Percentiles rank a stretch among this genome's conserved stretches.
Evolutionary conservation across 2,797 vertebrate species (phyloP).

Genomic region (Nyctalus aviator): DNA sequence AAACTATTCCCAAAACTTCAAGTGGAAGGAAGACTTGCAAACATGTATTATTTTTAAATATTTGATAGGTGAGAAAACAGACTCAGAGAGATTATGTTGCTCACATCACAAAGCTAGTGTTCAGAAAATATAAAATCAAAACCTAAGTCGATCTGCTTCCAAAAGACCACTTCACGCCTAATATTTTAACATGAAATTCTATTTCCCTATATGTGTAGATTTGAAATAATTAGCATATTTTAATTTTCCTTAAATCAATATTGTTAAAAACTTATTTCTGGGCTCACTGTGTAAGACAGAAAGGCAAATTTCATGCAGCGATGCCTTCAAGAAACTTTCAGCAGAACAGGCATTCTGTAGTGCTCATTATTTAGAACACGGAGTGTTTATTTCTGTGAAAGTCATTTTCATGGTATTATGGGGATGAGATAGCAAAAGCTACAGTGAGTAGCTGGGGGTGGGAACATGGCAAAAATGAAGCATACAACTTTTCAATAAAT

Average conservation of each 20-base stretch:
- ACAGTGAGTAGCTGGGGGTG: background rate
- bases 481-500: background rate
- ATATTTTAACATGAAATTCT: constrained; percentile 44
- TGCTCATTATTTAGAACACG: background rate
- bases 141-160: background rate
- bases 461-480: background rate
- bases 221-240: background rate
- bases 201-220: background rate
- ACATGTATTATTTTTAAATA: background rate
- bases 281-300: background rate
- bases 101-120: background rate
- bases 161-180: background rate
- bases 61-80: background rate
- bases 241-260: background rate
- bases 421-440: background rate
- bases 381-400: background rate
- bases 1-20: background rate
- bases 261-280: constrained; percentile 14
- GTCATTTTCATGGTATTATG: background rate
- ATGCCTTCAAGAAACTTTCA: constrained; percentile 29
- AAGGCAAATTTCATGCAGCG: background rate
- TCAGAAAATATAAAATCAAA: constrained; percentile 35
- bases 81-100: background rate
- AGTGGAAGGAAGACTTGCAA: background rate
- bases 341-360: background rate